These are phyloP conservation scores for Myodes glareolus DNA, from an alignment of 2,113 vertebrate genomes.

Conservation along the genomic window DNA sequence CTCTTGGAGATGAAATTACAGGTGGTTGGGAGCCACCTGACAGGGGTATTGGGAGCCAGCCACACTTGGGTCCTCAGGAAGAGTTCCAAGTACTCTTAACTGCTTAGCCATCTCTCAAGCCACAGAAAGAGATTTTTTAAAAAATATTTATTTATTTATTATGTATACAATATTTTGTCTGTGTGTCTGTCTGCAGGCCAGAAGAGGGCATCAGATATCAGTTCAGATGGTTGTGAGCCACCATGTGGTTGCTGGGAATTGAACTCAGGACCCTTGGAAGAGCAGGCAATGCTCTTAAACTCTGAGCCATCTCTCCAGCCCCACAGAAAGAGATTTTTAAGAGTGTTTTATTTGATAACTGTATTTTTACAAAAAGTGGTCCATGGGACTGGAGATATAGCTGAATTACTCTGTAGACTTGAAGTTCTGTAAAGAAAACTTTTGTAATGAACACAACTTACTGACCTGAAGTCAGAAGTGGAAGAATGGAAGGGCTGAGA, in stretches of 20 bases:
- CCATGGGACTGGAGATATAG: neutral
- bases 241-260: too few species aligned
- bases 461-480: neutral
- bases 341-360: neutral
- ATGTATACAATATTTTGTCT: too few species aligned
- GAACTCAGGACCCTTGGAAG: too few species aligned
- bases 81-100: neutral
- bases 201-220: too few species aligned
- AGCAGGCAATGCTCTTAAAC: too few species aligned
- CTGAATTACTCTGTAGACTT: conserved; percentile 48
- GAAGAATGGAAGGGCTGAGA: neutral
- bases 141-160: too few species aligned
- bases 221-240: too few species aligned
- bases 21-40: neutral
- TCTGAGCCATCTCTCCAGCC: too few species aligned
- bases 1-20: neutral
- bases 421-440: conserved; percentile 44
- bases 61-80: neutral
- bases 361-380: neutral
- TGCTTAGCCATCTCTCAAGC: neutral
- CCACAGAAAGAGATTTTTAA: neutral
- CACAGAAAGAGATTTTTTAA: neutral
- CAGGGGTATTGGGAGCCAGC: neutral
- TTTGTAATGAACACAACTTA: neutral
- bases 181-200: too few species aligned